Base-by-base conservation (phyloP, 2,113 vertebrate species). In the Vanacampus margaritifer region DNA sequence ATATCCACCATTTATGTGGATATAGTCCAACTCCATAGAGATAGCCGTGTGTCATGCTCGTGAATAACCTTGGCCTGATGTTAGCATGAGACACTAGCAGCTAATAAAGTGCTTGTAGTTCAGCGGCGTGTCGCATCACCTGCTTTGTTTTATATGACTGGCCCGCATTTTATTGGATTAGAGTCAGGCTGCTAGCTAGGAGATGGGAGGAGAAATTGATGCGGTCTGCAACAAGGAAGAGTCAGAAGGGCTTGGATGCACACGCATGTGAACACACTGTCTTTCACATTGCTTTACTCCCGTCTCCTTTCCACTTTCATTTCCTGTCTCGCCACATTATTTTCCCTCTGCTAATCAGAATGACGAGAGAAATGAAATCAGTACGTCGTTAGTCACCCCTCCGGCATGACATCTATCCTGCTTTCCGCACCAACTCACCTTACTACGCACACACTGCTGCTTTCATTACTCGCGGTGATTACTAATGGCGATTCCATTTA, bases 361-460 rank as follows among this genome's bases (percentile, higher is more conserved):
- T 58, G 80, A 85, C 69, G 63, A 71, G 78, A 82, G 80, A 87
- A 88, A 84, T 78, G 73, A 83, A 89, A 92, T 92, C 89, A 87
- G 83, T 87, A 79, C 79, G 87, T 87, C 83, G 86, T 86, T 89
- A 87, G 86, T 89, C 88, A 90, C 84, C 81, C 79, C 71, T 84
- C 60, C 56, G 45, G 83, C 78, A 73, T 76, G 80, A 86, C 74
- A 68, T 81, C 72, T 67, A 68, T 71, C 76, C 64, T 68, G 46
- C 50, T 72, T 48, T 67, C 53, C 56, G 23, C 69, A 35, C 56
- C 65, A 16, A 21, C 58, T 48, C 39, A 6, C 21, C 51, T 13
- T 24, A 64, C 53, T 12, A 14, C 45, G 43, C 28, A 63, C 13
- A 60, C 26, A 73, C 76, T 77, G 72, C 69, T 68, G 72, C 64